Percentiles rank a stretch among this genome's conserved stretches.
phyloP scores from a whole-genome alignment of 2,113 vertebrate genomes.

The Lonchura striata region DNA sequence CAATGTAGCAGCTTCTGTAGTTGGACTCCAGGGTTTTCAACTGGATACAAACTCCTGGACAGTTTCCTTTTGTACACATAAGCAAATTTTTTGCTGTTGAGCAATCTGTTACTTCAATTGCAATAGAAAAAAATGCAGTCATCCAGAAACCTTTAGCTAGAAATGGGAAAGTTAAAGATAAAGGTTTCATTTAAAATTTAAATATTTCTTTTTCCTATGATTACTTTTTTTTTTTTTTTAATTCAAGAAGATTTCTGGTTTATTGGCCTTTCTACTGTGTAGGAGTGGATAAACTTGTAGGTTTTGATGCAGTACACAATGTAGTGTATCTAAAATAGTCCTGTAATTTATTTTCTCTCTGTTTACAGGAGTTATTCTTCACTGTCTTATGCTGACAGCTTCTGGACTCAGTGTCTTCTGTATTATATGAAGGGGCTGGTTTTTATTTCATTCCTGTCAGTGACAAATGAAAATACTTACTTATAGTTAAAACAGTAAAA shows the following conservation, averaged over 20 bases:
- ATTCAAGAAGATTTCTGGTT: not conserved
- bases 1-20: not conserved
- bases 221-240: not conserved
- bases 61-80: not conserved
- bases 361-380: not conserved
- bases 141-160: not conserved
- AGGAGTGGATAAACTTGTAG: not conserved
- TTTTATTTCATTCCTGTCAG: not conserved
- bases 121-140: not conserved
- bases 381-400: not conserved
- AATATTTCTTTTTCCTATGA: not conserved
- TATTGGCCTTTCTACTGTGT: not conserved
- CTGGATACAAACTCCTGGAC: not conserved
- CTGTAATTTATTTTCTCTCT: not conserved
- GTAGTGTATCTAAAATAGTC: not conserved
- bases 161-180: not conserved
- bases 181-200: not conserved
- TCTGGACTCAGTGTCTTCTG: not conserved
- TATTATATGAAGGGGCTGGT: not conserved
- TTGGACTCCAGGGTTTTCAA: not conserved
- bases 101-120: constrained; percentile 3
- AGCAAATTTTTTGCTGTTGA: not conserved
- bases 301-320: not conserved
- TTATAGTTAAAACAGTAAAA: not conserved
- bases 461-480: not conserved